Conservation (phyloP, 2,797 vertebrate species). For the Apodemus agrarius region DNA sequence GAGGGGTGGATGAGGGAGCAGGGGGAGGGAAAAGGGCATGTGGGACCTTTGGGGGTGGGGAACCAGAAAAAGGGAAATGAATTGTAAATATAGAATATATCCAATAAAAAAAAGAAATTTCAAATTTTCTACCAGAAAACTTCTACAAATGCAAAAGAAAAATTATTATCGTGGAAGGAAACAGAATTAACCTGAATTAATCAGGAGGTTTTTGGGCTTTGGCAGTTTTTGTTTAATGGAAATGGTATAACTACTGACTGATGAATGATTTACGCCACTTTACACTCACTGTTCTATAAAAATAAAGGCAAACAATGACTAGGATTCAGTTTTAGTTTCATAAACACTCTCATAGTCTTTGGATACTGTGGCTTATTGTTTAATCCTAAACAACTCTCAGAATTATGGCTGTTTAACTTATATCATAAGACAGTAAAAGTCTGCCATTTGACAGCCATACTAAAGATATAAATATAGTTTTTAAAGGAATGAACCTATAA, state of each 20-base stretch:
- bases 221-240: background rate
- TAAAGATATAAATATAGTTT: constrained; percentile 70
- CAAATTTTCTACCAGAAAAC: background rate
- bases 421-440: constrained; percentile 61
- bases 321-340: constrained; percentile 65
- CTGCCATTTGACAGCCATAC: background rate
- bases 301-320: constrained; percentile 19
- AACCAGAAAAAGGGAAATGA: too few species aligned
- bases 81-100: too few species aligned
- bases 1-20: too few species aligned
- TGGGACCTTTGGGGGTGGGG: too few species aligned
- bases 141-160: background rate
- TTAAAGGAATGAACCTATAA: constrained; percentile 53
- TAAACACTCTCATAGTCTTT: constrained; percentile 55
- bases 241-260: background rate
- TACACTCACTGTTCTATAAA: background rate
- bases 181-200: background rate
- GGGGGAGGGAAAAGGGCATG: too few species aligned
- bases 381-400: background rate
- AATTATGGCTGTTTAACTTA: constrained; percentile 37
- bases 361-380: background rate
- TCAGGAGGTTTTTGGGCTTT: background rate
- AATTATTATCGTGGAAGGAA: background rate
- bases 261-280: background rate
- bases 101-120: too few species aligned